Percentiles rank a stretch among this genome's conserved stretches.
Conservation (phyloP, 2,797 vertebrate species). For the Manis crassicaudata region DNA sequence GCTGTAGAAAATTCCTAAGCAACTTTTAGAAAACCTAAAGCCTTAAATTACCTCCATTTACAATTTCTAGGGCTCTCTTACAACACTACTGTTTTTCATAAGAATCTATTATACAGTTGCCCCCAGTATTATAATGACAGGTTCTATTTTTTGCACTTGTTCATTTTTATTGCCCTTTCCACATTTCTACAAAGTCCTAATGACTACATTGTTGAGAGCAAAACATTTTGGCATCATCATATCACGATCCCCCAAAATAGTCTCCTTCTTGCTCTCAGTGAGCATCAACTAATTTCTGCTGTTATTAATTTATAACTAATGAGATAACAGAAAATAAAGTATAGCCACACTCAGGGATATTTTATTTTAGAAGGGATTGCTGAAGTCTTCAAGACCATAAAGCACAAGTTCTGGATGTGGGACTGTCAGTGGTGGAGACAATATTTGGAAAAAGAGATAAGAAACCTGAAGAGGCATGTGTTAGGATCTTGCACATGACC, state of each 20-base stretch:
- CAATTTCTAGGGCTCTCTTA: slow-evolving; percentile 4
- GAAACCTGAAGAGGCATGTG: background rate
- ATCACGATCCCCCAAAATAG: background rate
- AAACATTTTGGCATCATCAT: background rate
- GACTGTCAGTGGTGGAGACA: background rate
- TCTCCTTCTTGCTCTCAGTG: background rate
- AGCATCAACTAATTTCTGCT: background rate
- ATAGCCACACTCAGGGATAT: background rate
- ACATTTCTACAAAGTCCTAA: background rate
- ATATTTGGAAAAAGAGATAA: background rate
- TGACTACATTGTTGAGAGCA: background rate
- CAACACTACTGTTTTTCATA: background rate
- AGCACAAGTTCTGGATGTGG: background rate
- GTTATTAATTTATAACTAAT: background rate
- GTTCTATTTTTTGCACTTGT: background rate
- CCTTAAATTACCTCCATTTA: background rate
- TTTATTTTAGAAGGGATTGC: slow-evolving; percentile 2
- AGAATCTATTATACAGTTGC: background rate
- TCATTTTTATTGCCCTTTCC: background rate
- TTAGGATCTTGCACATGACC: background rate
- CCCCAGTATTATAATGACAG: background rate
- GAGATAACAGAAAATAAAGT: background rate
- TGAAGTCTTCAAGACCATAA: background rate
- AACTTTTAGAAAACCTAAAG: background rate
- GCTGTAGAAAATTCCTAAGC: background rate